phyloP scores from a whole-genome alignment of 2,113 vertebrate species.

The Carlito syrichta region DNA sequence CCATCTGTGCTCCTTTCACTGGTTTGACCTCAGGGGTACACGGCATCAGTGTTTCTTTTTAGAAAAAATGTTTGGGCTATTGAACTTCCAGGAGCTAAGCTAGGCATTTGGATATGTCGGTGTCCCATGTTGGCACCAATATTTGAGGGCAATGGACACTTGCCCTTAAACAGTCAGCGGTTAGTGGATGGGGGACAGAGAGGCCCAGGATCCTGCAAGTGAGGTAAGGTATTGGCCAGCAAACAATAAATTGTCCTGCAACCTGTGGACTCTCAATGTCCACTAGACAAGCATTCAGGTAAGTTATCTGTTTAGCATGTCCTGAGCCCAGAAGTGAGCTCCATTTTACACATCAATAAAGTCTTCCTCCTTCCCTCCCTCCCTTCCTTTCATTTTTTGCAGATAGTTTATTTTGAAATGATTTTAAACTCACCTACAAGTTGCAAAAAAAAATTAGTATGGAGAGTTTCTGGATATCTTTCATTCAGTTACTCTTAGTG shows the following conservation, averaged over 20 bases:
- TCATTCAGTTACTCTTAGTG: background rate
- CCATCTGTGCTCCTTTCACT: background rate
- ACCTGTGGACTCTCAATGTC: too few relatives aligned
- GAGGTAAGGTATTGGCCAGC: background rate
- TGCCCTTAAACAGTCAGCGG: background rate
- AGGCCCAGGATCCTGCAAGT: background rate
- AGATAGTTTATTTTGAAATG: background rate
- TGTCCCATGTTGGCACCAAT: background rate
- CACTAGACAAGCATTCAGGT: accelerated
- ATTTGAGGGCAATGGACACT: background rate
- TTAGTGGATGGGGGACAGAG: background rate
- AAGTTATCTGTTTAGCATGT: background rate
- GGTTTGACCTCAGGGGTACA: background rate
- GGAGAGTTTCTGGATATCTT: background rate
- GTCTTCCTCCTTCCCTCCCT: background rate
- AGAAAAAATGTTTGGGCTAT: background rate
- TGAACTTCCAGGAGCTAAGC: background rate
- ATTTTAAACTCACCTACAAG: background rate
- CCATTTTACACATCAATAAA: background rate
- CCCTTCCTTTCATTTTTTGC: background rate
- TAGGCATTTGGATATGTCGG: background rate
- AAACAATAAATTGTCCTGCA: background rate
- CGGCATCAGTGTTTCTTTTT: background rate
- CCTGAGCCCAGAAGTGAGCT: background rate
- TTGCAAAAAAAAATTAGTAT: background rate